Conservation (phyloP, 1,140 invertebrate genomes). For the Platyscapa corneri region DNA sequence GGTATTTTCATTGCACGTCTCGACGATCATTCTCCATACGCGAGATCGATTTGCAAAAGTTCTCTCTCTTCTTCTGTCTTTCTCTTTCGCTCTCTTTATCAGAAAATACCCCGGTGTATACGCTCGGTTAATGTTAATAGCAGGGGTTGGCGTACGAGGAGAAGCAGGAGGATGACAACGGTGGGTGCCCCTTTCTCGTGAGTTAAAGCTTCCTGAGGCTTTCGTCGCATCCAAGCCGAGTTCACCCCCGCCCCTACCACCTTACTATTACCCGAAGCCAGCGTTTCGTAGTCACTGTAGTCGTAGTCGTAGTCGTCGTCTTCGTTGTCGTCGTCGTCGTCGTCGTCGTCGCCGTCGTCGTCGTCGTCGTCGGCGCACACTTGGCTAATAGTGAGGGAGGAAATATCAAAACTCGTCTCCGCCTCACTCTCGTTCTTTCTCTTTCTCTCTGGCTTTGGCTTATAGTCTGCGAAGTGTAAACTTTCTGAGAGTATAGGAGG, state of each 20-base stretch:
- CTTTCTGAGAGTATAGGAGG: background rate
- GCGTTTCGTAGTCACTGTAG: background rate
- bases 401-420: constrained; percentile 63
- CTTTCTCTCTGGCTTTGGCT: background rate
- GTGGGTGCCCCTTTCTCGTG: constrained; percentile 61
- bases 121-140: constrained; percentile 67
- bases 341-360: constrained; percentile 48
- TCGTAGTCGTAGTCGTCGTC: too few relatives aligned
- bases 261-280: background rate
- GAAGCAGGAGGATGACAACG: constrained; percentile 22
- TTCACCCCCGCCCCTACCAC: background rate
- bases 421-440: constrained; percentile 14
- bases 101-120: constrained; percentile 60
- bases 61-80: background rate
- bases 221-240: constrained; percentile 59
- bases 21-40: background rate
- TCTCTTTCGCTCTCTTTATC: constrained; percentile 35
- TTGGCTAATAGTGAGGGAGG: constrained; percentile 62
- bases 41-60: background rate
- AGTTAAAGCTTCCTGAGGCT: constrained; percentile 69
- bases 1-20: background rate
- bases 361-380: constrained; percentile 29
- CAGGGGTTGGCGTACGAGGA: constrained; percentile 56
- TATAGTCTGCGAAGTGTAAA: constrained; percentile 22
- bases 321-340: background rate